phyloP scores from a whole-genome alignment of 2,797 vertebrate species.

The Synanceia verrucosa region DNA sequence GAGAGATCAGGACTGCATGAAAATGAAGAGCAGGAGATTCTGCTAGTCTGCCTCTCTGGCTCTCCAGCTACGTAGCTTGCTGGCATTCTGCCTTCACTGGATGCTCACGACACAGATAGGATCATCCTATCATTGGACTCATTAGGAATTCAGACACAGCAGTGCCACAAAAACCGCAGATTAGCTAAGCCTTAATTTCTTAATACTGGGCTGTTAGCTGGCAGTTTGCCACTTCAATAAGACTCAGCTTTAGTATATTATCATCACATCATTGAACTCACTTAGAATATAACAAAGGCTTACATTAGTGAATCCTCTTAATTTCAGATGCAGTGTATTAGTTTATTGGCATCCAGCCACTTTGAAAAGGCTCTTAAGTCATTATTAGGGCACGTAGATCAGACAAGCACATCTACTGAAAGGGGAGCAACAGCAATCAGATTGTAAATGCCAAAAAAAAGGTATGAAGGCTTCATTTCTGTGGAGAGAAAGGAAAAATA shows the following conservation, averaged over 20 bases:
- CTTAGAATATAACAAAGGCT: conserved; percentile 53
- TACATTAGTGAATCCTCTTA: conserved; percentile 53
- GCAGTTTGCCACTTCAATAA: conserved; percentile 50
- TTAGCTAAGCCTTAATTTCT: conserved; percentile 52
- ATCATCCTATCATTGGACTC: conserved; percentile 48
- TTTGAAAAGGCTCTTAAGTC: conserved; percentile 27
- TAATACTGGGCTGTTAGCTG: conserved; percentile 45
- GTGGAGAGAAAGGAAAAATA: neutral
- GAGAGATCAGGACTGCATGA: neutral
- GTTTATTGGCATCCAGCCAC: conserved; percentile 46
- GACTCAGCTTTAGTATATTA: conserved; percentile 42
- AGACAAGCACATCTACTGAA: neutral
- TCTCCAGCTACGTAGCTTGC: conserved; percentile 19
- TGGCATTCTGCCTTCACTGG: conserved; percentile 34
- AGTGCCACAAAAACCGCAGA: conserved; percentile 45
- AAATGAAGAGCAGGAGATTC: neutral
- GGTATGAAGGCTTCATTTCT: neutral
- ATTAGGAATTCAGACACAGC: conserved; percentile 57
- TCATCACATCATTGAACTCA: conserved; percentile 54
- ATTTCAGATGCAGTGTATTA: conserved; percentile 44
- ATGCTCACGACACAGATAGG: conserved; percentile 37
- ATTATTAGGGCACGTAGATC: conserved; percentile 2
- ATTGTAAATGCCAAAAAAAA: neutral
- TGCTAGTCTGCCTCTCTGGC: neutral
- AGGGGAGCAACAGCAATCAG: neutral